Percentiles rank a stretch among this genome's conserved stretches.
phyloP scores from a whole-genome alignment of 2,797 vertebrate genomes.

The Euthynnus affinis region DNA sequence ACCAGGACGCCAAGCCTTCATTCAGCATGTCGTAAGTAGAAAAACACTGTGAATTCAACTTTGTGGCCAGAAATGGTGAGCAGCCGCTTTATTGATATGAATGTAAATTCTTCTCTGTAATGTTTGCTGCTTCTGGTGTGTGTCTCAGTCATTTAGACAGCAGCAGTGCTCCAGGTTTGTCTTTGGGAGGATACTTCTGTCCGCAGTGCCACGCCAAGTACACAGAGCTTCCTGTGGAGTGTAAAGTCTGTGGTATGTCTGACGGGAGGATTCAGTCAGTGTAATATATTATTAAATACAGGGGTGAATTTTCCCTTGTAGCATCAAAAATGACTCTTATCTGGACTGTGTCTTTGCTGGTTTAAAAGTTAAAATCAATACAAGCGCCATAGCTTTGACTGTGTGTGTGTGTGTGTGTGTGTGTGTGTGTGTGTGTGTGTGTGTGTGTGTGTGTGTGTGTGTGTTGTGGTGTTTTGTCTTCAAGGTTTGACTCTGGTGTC shows the following conservation, averaged over 20 bases:
- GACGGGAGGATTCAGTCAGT: background rate
- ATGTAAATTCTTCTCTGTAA: background rate
- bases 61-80: background rate
- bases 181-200: conserved; percentile 95
- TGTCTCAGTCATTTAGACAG: conserved; percentile 91
- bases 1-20: conserved; percentile 94
- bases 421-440: conserved; percentile 11
- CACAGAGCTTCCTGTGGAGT: conserved; percentile 96
- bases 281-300: background rate
- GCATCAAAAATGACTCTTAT: background rate
- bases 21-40: conserved; percentile 96
- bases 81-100: background rate
- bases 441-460: conserved; percentile 3
- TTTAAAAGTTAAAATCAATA: background rate
- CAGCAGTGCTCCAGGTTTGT: conserved; percentile 86
- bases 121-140: background rate
- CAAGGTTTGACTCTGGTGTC: conserved; percentile 96
- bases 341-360: background rate
- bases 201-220: conserved; percentile 97
- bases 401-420: conserved; percentile 15
- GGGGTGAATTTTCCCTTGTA: too few species aligned
- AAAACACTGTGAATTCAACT: background rate
- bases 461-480: conserved; percentile 25
- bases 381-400: background rate
- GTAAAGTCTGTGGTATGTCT: conserved; percentile 96